A percentile compares a stretch with the other conserved stretches of the same genome.
phyloP scores from a whole-genome alignment of 2,888 invertebrate genomes.

The Ecdyonurus torrentis region DNA sequence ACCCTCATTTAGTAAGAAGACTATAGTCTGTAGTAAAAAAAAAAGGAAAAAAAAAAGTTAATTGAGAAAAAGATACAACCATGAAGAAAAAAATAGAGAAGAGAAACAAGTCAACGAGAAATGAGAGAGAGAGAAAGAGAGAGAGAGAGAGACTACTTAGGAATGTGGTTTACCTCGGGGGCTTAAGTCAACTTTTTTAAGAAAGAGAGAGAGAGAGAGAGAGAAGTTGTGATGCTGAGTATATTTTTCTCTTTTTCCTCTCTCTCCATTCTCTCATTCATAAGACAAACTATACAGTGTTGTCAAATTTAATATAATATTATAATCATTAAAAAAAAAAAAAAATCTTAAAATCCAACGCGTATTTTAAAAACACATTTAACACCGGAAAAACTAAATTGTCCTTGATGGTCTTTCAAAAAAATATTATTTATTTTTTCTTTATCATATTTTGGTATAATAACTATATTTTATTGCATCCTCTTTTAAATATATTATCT shows the following conservation, averaged over 20 bases:
- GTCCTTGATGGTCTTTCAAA: background rate
- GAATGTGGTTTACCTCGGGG: constrained; percentile 14
- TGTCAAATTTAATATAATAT: background rate
- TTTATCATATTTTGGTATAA: too few species aligned
- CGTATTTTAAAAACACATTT: too few species aligned
- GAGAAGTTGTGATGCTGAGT: background rate
- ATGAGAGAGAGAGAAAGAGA: background rate
- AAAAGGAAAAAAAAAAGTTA: background rate
- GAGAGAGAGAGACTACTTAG: constrained; percentile 2
- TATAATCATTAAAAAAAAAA: too few species aligned
- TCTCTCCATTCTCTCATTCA: background rate
- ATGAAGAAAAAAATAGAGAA: background rate
- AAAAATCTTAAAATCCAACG: too few species aligned
- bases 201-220: too few species aligned
- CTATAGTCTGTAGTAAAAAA: too few species aligned
- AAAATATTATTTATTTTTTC: too few species aligned
- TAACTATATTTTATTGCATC: too few species aligned
- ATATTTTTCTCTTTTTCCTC: background rate
- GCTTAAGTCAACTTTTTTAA: too few species aligned
- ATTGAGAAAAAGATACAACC: background rate
- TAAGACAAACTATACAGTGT: background rate
- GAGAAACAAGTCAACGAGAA: background rate
- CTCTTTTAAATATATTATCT: too few species aligned
- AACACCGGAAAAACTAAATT: background rate
- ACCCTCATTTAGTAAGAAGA: too few species aligned